Base-by-base conservation (phyloP, 2,797 vertebrate species). In the Podarcis siculus region DNA sequence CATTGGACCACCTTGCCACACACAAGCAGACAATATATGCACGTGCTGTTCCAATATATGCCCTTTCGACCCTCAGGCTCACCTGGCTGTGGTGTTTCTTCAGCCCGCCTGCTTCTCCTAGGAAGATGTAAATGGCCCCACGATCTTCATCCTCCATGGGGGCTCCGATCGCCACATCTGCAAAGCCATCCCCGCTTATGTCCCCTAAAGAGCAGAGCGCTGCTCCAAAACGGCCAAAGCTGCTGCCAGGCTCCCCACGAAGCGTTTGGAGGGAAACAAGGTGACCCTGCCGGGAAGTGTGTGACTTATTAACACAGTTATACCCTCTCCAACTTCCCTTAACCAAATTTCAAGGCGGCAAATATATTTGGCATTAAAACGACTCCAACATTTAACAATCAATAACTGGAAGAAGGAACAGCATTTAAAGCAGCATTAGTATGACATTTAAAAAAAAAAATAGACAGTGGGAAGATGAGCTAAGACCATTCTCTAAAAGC, bases 41-140 rank as follows among this genome's bases (percentile, higher is more conserved):
- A 8, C 27, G 13, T 3, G 45, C 45, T 49, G 45, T 49, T 49
- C 45, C 8, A 42, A 7, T 61, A 27, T 19, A 58, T 61, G 64
- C 30, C 10, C 19, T 80, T 30, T 71, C 61, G n/a, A 75, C 58
- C 2, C 58, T 27, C 39, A 89, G 66, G 25, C 87, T 89, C 3
- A 98, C 97, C 97, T 98, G 98, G 86, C 94, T 94, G 86, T 90
- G 95, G 8, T 66, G 17, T 6, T 76, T 79, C 58, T 92, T 93
- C 89, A 98, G 96, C 27, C 96, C 97, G 1, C 0, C 87, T 0
- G 4, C 49, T 55, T 88, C 79, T 15, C 98, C 98, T 0, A 97
- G 97, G 93, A 97, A 98, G 78, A 98, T 95, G 91, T 98, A 98
- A 80, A 98, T 92, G 1, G 95, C 97, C 23, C 98, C 98, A 0